Evolutionary conservation across 2,888 invertebrate genomes (phyloP), one percentile per base, ranked within the genome.

Genomic region (Scaptomyza polygonia): DNA sequence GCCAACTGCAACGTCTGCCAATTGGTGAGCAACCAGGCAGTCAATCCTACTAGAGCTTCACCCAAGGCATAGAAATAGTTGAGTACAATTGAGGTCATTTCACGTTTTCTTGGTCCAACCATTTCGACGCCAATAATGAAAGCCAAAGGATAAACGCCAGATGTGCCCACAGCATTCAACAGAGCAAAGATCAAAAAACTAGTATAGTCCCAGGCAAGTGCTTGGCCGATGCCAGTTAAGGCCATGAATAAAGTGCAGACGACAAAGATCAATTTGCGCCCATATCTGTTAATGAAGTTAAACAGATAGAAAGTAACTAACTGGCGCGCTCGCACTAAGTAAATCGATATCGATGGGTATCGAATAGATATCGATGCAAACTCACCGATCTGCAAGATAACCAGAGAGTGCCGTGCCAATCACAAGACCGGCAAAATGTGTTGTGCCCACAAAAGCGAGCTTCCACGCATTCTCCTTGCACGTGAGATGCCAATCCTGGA

Each of bases 11-110:
- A 77, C 1, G 91, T 78, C n/a, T 93, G 90, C 95, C 95, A 95
- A 78, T 94, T 92, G 66, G 92, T 91, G 1, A 93, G 89, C n/a
- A 93, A 84, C 93, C 93, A 94, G 12, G 94, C 94, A 0, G 93
- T 89, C 3, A 94, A 86, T 0, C 94, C 95, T 6, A 95, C 92
- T 3, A 93, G 70, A 0, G 94, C 94, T 89, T 95, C 95, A 5
- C 95, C 95, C 45, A 94, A 76, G 0, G 94, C 94, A 88, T 94
- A 95, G 82, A 95, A 94, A 81, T 94, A 94, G 83, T 94, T 94
- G 48, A 94, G 90, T 27, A 94, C 92, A 39, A 94, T 93, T 29
- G 94, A 94, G 36, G 94, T 94, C 88, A 94, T 92, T 88, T 94
- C 94, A 9, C 95, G 92, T 81, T 93, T 93, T 29, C 92, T 92